Evolutionary conservation across 2,113 vertebrate species (phyloP).

Genomic region (Dicerorhinus sumatrensis): DNA sequence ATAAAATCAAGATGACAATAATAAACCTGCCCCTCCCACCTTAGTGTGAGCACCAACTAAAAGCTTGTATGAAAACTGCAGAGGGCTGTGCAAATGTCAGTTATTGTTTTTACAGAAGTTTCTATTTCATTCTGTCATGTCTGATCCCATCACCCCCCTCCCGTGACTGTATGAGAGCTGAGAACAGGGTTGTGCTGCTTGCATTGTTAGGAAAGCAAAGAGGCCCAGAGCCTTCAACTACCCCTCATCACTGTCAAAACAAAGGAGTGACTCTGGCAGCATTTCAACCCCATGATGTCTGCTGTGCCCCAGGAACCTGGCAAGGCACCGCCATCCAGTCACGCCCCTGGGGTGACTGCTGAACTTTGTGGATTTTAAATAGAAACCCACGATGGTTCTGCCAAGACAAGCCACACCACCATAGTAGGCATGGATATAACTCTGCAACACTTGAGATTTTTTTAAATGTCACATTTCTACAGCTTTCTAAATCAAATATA

Average conservation of each 20-base stretch:
- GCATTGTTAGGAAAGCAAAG: neutral
- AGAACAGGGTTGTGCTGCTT: neutral
- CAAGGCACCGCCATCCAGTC: neutral
- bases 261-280: conserved; percentile 46
- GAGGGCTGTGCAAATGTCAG: neutral
- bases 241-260: conserved; percentile 58
- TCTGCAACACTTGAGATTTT: conserved; percentile 18
- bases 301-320: conserved; percentile 43
- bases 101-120: neutral
- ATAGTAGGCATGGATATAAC: neutral
- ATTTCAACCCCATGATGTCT: conserved; percentile 16
- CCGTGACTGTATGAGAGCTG: neutral
- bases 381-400: conserved; percentile 26
- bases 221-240: neutral
- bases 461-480: conserved; percentile 52
- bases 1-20: neutral
- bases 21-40: neutral
- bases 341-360: conserved; percentile 9
- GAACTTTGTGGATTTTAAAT: conserved; percentile 55
- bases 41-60: neutral
- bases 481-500: conserved; percentile 56
- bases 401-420: neutral
- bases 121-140: neutral
- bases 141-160: neutral
- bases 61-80: neutral